Evolutionary conservation across 1,140 invertebrate species (phyloP).

Genomic region (Doryteuthis pealeii): DNA sequence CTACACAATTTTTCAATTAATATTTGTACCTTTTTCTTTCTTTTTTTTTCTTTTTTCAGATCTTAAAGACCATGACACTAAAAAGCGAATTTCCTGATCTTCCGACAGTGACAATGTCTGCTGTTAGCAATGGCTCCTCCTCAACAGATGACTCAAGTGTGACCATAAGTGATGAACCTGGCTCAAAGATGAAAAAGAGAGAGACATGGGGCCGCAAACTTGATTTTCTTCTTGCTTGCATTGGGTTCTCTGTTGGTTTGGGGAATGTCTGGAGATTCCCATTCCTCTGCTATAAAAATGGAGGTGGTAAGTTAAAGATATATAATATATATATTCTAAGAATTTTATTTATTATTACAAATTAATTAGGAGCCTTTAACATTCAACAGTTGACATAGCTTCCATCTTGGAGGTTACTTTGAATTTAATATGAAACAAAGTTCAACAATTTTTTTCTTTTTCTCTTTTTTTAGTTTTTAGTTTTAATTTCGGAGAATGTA

Average conservation of each 20-base stretch:
- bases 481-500: no score
- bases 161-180: conserved; percentile 8
- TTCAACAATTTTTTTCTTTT: background rate
- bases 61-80: background rate
- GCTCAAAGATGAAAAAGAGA: conserved; percentile 42
- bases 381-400: no score
- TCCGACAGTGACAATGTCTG: conserved; percentile 4
- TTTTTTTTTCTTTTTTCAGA: background rate
- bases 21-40: background rate
- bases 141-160: conserved; percentile 10
- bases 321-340: no score
- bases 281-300: conserved; percentile 62
- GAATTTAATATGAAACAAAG: background rate
- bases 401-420: background rate
- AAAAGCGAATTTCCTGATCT: background rate
- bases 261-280: conserved; percentile 63
- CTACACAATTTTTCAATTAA: background rate
- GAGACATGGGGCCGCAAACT: conserved; percentile 65
- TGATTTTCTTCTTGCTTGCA: conserved; percentile 61
- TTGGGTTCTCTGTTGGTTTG: conserved; percentile 61
- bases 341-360: no score
- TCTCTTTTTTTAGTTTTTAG: no score
- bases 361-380: no score
- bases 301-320: conserved; percentile 59
- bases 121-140: background rate